Conservation (phyloP, 2,113 vertebrate genomes). For the Arothron firmamentum region DNA sequence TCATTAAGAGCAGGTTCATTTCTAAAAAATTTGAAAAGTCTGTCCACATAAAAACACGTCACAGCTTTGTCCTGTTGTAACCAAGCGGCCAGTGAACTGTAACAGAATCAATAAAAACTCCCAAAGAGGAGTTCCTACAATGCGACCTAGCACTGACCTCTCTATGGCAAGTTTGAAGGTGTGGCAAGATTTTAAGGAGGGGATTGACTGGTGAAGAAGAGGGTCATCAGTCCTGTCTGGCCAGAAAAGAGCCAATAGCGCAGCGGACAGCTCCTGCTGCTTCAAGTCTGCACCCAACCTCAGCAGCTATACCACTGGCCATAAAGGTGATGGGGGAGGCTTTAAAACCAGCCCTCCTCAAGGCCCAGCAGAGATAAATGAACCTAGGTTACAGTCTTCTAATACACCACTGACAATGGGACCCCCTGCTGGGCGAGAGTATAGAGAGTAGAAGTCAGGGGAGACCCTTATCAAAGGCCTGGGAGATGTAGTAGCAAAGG, state of each 20-base stretch:
- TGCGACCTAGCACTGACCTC: slow-evolving; percentile 77
- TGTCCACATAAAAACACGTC: slow-evolving; percentile 21
- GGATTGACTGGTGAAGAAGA: slow-evolving; percentile 38
- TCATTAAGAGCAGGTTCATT: slow-evolving; percentile 30
- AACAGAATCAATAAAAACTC: slow-evolving; percentile 73
- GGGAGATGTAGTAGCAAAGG: slow-evolving; percentile 79
- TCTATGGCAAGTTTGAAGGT: slow-evolving; percentile 64
- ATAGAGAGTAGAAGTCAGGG: slow-evolving; percentile 79
- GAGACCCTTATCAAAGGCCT: slow-evolving; percentile 84
- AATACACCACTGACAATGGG: slow-evolving; percentile 88
- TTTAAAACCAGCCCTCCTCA: slow-evolving; percentile 75
- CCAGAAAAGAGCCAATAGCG: slow-evolving; percentile 79
- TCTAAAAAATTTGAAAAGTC: slow-evolving; percentile 10
- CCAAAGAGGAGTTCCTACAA: slow-evolving; percentile 52
- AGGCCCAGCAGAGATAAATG: slow-evolving; percentile 85
- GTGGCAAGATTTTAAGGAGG: slow-evolving; percentile 28
- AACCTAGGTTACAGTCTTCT: slow-evolving; percentile 86
- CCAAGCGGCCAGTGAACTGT: slow-evolving; percentile 54
- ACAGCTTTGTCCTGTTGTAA: slow-evolving; percentile 58
- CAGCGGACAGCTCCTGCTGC: slow-evolving; percentile 86
- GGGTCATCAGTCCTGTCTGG: slow-evolving; percentile 86
- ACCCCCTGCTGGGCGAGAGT: slow-evolving; percentile 76
- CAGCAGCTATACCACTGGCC: slow-evolving; percentile 57
- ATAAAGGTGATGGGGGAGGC: slow-evolving; percentile 72
- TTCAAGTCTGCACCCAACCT: slow-evolving; percentile 70